Percentiles rank a stretch among this genome's conserved stretches.
Conservation (phyloP, 1,140 invertebrate species). For the Acromyrmex echinatior region DNA sequence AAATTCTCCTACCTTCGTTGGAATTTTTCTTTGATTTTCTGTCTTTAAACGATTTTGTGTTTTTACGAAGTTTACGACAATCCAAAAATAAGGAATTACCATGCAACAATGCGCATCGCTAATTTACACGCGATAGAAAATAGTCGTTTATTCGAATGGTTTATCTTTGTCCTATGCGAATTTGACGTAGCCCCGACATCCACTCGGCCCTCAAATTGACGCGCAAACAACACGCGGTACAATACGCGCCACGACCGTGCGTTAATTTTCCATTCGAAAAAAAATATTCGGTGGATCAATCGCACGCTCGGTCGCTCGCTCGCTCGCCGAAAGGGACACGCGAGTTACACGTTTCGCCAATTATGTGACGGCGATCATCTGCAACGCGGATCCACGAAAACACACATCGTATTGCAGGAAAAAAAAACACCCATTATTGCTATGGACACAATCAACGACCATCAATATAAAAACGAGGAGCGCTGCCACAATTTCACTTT, state of each 20-base stretch:
- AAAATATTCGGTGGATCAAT: constrained; percentile 29
- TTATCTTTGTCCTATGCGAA: neutral
- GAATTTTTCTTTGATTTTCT: neutral
- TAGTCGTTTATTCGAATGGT: neutral
- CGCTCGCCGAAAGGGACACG: constrained; percentile 9
- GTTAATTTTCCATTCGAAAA: constrained; percentile 21
- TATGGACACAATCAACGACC: neutral
- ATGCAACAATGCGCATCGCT: neutral
- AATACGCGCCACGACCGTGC: neutral
- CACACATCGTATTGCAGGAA: constrained; percentile 10
- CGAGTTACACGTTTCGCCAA: constrained; percentile 49
- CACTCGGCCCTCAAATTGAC: neutral
- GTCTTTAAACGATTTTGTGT: neutral
- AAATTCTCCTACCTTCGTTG: neutral
- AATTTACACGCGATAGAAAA: neutral
- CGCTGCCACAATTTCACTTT: constrained; percentile 31
- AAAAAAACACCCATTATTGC: constrained; percentile 14
- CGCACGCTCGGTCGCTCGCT: neutral
- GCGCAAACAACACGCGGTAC: constrained; percentile 36
- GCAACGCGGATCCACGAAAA: constrained; percentile 10
- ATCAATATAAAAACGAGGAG: neutral
- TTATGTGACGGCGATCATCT: constrained; percentile 36
- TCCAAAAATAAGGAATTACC: neutral
- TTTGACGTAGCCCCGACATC: neutral
- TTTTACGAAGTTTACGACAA: neutral